Base-by-base conservation (phyloP, 2,797 vertebrate genomes). In the Cyclura pinguis region DNA sequence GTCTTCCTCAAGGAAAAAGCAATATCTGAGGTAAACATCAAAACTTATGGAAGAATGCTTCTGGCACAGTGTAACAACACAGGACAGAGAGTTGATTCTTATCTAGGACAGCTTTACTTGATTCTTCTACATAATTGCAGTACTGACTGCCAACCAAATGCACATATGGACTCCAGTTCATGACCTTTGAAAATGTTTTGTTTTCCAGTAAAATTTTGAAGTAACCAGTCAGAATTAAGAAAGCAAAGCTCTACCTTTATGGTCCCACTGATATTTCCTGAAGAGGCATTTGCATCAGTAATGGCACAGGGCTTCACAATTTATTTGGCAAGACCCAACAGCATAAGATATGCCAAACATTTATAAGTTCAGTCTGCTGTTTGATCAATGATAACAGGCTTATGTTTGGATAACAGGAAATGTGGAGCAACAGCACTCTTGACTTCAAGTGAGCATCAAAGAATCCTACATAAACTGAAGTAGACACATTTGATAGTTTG, bases 401-500 rank as follows among this genome's bases (percentile, higher is more conserved):
- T 91, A 86, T 59, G 0, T 85, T 38, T 77, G 85, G 76, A 86
- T 12, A 4, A 69, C 10, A 69, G 67, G 83, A 7, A 1, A 59
- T 84, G 35, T n/a, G 84, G 87, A 0, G 9, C 86, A 52, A n/a
- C 10, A 78, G 91, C 50, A 85, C 32, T 83, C n/a, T 87, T 89
- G 69, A 62, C 38, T 91, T 93, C 13, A 1, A 82, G 38, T 80
- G 62, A 92, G 87, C 88, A 88, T 18, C 0, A 0, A 62, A 62
- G 50, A 67, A 38, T 24, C 57, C 52, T 91, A 88, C 83, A 6
- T 77, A 52, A 86, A 90, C 83, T 16, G 76, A 85, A 85, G 76
- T 90, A 93, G 77, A 64, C 22, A 20, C 47, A 86, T 85, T 92
- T 64, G 93, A 55, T 78, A 91, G 84, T 84, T 91, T 72, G 35